phyloP scores from a whole-genome alignment of 2,113 vertebrate genomes.

The Calyptommatus sinebrachiatus region DNA sequence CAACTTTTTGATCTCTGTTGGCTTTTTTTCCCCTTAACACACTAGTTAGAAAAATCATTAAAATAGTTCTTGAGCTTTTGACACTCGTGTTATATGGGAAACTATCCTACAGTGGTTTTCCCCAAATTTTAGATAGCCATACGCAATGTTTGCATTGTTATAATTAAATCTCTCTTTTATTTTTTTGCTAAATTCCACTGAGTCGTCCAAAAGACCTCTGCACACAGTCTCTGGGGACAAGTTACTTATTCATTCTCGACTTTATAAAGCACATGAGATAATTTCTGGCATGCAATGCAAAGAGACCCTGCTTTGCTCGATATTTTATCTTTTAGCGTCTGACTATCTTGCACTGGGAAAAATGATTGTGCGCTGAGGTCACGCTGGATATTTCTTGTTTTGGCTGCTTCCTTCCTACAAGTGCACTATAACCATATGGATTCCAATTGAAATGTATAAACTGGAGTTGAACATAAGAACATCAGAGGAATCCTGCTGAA shows the following conservation, averaged over 20 bases:
- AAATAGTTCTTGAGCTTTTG: no score
- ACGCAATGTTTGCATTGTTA: background rate
- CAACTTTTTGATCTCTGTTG: background rate
- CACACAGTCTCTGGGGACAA: constrained; percentile 18
- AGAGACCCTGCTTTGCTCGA: constrained; percentile 58
- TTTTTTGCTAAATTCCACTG: background rate
- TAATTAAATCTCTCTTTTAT: background rate
- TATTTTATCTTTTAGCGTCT: constrained; percentile 63
- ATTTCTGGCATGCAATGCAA: constrained; percentile 53
- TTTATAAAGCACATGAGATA: constrained; percentile 59
- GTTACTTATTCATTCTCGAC: constrained; percentile 47
- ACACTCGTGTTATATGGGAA: background rate
- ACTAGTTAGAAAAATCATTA: background rate
- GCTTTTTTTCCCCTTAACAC: background rate
- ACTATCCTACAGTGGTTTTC: background rate
- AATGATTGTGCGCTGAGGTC: constrained; percentile 49
- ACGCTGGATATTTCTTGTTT: background rate
- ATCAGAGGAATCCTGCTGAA: no score
- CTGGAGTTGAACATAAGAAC: background rate
- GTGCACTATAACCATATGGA: background rate
- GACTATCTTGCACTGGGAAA: constrained; percentile 63
- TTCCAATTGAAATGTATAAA: background rate
- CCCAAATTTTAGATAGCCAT: background rate
- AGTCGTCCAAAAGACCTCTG: constrained; percentile 18
- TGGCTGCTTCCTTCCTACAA: background rate